Evolutionary conservation across 2,113 vertebrate genomes (phyloP).

Genomic region (Heloderma charlesbogerti): DNA sequence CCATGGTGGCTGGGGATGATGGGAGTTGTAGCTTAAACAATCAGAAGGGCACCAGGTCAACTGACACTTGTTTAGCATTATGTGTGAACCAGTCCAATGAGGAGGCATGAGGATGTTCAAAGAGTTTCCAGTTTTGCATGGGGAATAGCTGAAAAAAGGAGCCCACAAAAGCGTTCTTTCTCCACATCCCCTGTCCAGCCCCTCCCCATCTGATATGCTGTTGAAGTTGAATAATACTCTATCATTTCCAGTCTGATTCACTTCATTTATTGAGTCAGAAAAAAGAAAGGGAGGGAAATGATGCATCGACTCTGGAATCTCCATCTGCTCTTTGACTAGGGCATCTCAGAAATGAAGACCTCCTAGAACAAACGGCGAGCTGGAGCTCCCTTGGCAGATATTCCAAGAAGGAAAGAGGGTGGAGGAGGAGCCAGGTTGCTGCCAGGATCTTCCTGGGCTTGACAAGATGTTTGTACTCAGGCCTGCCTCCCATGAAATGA

Average conservation of each 20-base stretch:
- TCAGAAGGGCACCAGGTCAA: not conserved
- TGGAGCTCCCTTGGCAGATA: not conserved
- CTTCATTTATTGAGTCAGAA: constrained; percentile 6
- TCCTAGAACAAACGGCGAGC: not conserved
- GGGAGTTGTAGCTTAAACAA: not conserved
- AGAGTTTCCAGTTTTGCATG: not conserved
- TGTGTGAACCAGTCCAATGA: not conserved
- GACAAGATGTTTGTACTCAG: not conserved
- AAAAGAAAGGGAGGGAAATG: not conserved
- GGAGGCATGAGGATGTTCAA: not conserved
- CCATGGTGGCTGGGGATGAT: not conserved
- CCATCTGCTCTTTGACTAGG: constrained; percentile 18
- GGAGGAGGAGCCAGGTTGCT: not conserved
- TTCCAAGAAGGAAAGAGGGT: not conserved
- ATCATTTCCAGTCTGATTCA: constrained; percentile 30
- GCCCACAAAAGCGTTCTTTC: not conserved
- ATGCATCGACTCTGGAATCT: constrained; percentile 28
- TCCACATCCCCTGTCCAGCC: not conserved
- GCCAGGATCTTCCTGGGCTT: not conserved
- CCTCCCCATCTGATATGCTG: not conserved
- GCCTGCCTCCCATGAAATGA: not conserved
- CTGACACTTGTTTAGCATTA: not conserved
- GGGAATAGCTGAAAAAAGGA: not conserved
- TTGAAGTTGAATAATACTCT: not conserved
- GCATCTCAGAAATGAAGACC: not conserved